phyloP scores from a whole-genome alignment of 2,797 vertebrate genomes.

The Acipenser transmontanus region DNA sequence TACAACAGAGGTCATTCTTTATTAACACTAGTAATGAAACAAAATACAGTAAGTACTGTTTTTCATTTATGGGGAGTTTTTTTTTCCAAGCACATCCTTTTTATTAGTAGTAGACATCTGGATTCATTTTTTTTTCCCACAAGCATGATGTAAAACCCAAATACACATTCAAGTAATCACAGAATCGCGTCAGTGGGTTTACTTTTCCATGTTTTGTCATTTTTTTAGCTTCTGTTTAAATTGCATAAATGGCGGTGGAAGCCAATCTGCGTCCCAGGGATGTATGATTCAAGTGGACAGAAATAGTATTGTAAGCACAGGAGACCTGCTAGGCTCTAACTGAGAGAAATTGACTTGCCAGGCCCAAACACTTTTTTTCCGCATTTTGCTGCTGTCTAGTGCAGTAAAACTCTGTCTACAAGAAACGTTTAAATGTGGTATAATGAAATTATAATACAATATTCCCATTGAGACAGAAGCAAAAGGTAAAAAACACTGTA shows the following conservation, averaged over 20 bases:
- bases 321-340: constrained; percentile 38
- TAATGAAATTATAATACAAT: too few relatives aligned
- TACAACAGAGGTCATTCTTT: neutral
- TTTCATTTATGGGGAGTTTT: neutral
- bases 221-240: constrained; percentile 32
- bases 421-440: too few relatives aligned
- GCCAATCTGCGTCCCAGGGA: constrained; percentile 40
- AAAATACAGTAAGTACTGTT: neutral
- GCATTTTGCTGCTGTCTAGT: too few relatives aligned
- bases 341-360: constrained; percentile 24
- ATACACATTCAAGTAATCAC: neutral
- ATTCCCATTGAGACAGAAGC: too few relatives aligned
- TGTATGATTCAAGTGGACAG: constrained; percentile 38
- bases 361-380: constrained; percentile 13
- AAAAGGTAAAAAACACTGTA: too few relatives aligned
- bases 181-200: neutral
- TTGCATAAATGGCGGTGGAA: constrained; percentile 37
- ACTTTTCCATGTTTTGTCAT: neutral
- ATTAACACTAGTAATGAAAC: neutral
- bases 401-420: too few relatives aligned
- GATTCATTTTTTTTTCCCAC: neutral
- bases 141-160: constrained; percentile 1
- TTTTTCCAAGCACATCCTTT: neutral
- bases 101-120: constrained; percentile 1
- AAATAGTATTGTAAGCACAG: constrained; percentile 37